phyloP scores from a whole-genome alignment of 2,888 invertebrate genomes.

The Ganaspis brasiliensis region DNA sequence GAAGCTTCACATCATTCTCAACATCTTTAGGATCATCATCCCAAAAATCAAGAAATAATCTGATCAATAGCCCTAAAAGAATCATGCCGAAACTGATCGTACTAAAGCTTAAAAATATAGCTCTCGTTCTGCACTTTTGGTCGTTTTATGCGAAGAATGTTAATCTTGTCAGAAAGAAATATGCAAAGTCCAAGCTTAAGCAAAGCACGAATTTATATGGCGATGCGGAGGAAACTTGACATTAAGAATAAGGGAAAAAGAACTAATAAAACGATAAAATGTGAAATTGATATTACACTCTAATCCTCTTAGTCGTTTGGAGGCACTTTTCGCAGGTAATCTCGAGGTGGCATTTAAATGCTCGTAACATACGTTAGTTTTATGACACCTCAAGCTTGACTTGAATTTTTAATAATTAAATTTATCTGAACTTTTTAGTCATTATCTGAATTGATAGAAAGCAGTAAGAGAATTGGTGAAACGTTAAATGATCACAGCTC shows the following conservation, averaged over 20 bases:
- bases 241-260: neutral
- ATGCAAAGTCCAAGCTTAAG: neutral
- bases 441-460: neutral
- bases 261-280: neutral
- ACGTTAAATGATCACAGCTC: constrained; percentile 30
- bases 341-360: neutral
- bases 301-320: constrained; percentile 21
- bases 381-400: neutral
- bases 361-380: neutral
- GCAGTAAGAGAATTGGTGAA: neutral
- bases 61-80: too few relatives aligned
- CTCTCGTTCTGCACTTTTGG: too few relatives aligned
- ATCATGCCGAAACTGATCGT: too few relatives aligned
- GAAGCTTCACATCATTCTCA: too few relatives aligned
- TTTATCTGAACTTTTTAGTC: too few relatives aligned
- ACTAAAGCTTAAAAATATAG: too few relatives aligned
- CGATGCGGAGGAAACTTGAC: neutral
- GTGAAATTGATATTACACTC: constrained; percentile 4
- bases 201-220: neutral
- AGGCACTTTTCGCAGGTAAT: neutral
- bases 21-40: too few relatives aligned
- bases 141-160: neutral
- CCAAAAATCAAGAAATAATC: too few relatives aligned
- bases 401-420: too few relatives aligned
- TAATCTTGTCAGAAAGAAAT: neutral